Base-by-base conservation (phyloP, 2,797 vertebrate genomes). In the Lemur catta region DNA sequence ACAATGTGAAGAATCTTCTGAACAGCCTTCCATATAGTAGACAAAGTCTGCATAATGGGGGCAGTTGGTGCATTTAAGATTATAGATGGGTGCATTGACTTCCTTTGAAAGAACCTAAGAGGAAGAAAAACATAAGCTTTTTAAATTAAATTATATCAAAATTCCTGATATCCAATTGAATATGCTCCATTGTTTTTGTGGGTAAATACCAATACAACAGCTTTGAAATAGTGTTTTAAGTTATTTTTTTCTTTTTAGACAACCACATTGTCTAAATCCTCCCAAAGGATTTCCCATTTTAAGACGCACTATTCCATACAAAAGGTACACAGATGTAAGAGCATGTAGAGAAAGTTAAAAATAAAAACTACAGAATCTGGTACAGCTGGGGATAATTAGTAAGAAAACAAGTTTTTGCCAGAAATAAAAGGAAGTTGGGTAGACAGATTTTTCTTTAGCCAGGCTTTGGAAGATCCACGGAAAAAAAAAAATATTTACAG, bases 381-480 rank as follows among this genome's bases (percentile, higher is more conserved):
- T 78, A 78, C 95, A 97, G 75, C 87, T 96, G 96, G 41, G 57
- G 84, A 93, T 96, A 97, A 97, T 96, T 97, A 97, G 41, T 69
- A 26, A 69, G 30, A 78, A 90, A 78, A 2, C 38, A 96, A 94
- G 11, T 6, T 63, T 82, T 87, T 35, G 79, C 84, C 90, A 92
- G 80, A 95, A 96, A 94, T 74, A 55, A 96, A 93, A 94, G 95
- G 90, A 97, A 91, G 59, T 76, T 93, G 76, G 12, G 71, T 80
- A 95, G 96, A 96, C 93, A 95, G 43, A 76, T 78, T 94, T 95
- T 96, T 94, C 80, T 91, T 81, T 84, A 93, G 84, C 55, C 89
- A 89, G 88, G 46, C 33, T 95, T 94, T 95, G 65, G 63, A 87
- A 89, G 61, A 93, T 57, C 55, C 76, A 89, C 38, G 55, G 75